These are phyloP conservation scores for Quadroppia sp. DNA, from an alignment of 2,888 invertebrate species.

Conservation along the genomic window DNA sequence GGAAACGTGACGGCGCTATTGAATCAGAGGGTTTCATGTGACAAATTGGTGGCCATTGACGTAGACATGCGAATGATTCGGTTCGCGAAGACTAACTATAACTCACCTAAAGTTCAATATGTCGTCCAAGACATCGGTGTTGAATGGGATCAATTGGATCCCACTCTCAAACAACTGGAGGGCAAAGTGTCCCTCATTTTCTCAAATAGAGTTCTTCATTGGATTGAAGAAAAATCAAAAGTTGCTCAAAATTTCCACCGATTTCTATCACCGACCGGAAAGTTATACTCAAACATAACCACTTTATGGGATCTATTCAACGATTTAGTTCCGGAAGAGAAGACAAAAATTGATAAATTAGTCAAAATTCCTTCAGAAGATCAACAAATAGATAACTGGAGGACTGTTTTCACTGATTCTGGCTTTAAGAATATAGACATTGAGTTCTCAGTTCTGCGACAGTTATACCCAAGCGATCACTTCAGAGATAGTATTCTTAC, in stretches of 20 bases:
- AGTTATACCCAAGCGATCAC: conserved; percentile 36
- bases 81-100: conserved; percentile 27
- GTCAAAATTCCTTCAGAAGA: conserved; percentile 35
- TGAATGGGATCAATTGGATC: conserved; percentile 37
- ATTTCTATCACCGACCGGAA: conserved; percentile 35
- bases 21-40: conserved; percentile 29
- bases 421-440: conserved; percentile 34
- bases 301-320: conserved; percentile 40
- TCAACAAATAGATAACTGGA: conserved; percentile 37
- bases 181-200: conserved; percentile 38
- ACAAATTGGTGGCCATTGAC: conserved; percentile 37
- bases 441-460: conserved; percentile 31
- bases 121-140: conserved; percentile 31
- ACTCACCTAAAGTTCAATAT: conserved; percentile 33
- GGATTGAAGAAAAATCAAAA: conserved; percentile 33
- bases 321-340: conserved; percentile 31
- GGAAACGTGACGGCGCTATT: conserved; percentile 38
- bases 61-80: conserved; percentile 38
- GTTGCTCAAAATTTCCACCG: conserved; percentile 32
- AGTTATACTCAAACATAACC: conserved; percentile 37
- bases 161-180: conserved; percentile 26
- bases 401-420: neutral
- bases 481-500: conserved; percentile 30
- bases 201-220: conserved; percentile 40
- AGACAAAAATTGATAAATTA: neutral